Evolutionary conservation across 2,113 vertebrate genomes (phyloP).

Genomic region (Centropristis striata): DNA sequence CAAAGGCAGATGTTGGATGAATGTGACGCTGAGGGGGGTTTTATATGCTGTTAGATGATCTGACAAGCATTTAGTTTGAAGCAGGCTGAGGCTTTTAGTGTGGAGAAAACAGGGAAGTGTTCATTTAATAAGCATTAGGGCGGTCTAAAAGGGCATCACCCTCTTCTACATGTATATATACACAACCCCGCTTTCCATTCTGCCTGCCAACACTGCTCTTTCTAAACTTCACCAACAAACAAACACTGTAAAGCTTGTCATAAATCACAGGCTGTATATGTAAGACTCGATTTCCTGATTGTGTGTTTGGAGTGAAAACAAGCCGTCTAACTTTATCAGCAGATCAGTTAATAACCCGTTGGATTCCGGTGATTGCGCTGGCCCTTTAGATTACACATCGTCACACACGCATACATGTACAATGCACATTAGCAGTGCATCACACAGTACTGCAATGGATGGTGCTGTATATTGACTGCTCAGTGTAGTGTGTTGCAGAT

Average conservation of each 20-base stretch:
- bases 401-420: conserved; percentile 21
- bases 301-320: conserved; percentile 76
- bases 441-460: background rate
- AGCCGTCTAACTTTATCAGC: conserved; percentile 70
- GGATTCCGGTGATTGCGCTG: conserved; percentile 59
- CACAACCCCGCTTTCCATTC: background rate
- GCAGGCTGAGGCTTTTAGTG: background rate
- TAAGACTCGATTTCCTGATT: conserved; percentile 69
- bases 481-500: conserved; percentile 11
- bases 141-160: conserved; percentile 24
- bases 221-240: conserved; percentile 60
- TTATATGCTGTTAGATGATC: background rate
- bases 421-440: conserved; percentile 26
- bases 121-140: background rate
- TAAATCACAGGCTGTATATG: conserved; percentile 59
- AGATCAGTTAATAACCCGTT: conserved; percentile 75
- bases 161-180: conserved; percentile 1
- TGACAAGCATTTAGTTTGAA: background rate
- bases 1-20: background rate
- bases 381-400: conserved; percentile 21
- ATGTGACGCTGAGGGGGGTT: background rate
- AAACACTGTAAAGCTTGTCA: conserved; percentile 50
- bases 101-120: background rate
- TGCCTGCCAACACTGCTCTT: conserved; percentile 33
- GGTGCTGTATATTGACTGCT: conserved; percentile 3